phyloP scores from a whole-genome alignment of 23 tunicate genomes.

The Trididemnum nubilum region DNA sequence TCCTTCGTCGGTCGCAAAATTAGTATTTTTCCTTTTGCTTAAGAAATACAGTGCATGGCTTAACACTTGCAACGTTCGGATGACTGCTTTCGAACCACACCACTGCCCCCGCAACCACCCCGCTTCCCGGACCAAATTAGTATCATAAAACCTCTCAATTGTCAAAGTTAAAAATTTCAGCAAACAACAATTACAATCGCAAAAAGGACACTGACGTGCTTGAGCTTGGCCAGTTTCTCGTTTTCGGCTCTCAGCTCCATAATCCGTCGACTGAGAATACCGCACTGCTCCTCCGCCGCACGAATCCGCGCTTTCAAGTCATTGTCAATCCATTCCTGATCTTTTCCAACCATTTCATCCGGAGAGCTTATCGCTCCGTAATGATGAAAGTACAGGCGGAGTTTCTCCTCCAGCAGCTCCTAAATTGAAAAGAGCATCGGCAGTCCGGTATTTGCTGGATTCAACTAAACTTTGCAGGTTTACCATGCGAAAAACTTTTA shows the following conservation, averaged over 20 bases:
- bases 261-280: slow-evolving; percentile 53
- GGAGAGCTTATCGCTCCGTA: slow-evolving; percentile 29
- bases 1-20: too few relatives aligned
- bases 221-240: slow-evolving; percentile 41
- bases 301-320: slow-evolving; percentile 42
- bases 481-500: too few relatives aligned
- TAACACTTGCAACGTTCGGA: too few relatives aligned
- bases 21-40: not conserved
- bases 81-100: too few relatives aligned
- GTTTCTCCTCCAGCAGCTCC: slow-evolving; percentile 19
- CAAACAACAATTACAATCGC: too few relatives aligned
- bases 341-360: not conserved
- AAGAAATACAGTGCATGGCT: too few relatives aligned
- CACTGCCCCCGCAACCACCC: too few relatives aligned
- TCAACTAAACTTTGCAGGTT: not conserved
- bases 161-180: too few relatives aligned
- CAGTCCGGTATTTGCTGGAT: not conserved
- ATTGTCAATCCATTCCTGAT: slow-evolving; percentile 39
- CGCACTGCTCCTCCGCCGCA: slow-evolving; percentile 80
- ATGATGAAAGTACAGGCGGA: slow-evolving; percentile 7
- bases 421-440: not conserved
- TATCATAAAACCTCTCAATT: too few relatives aligned
- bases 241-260: slow-evolving; percentile 68
- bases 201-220: not conserved
- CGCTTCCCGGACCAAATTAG: too few relatives aligned